phyloP scores from a whole-genome alignment of 2,113 vertebrate species.

The Oreochromis niloticus region DNA sequence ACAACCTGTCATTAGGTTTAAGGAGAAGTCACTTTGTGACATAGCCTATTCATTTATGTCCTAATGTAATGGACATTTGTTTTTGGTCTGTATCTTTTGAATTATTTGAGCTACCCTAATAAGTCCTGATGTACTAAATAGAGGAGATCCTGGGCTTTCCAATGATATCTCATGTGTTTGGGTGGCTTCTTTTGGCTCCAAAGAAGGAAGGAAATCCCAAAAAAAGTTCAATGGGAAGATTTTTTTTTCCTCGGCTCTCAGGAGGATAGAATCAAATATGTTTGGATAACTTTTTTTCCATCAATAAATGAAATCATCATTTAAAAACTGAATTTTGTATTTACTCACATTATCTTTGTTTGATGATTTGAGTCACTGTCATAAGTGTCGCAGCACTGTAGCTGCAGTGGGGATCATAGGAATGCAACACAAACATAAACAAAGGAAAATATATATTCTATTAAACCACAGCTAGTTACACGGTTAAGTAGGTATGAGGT shows the following conservation, averaged over 20 bases:
- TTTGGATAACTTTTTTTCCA: background rate
- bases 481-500: fast-evolving
- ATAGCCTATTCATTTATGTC: background rate
- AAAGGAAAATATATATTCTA: background rate
- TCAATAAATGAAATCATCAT: background rate
- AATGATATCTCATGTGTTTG: background rate
- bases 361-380: background rate
- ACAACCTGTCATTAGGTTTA: background rate
- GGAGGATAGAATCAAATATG: background rate
- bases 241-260: background rate
- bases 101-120: fast-evolving
- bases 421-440: background rate
- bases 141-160: background rate
- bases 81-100: background rate
- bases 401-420: background rate
- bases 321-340: background rate
- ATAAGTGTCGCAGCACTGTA: background rate
- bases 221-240: background rate
- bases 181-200: background rate
- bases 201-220: background rate
- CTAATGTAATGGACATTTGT: background rate
- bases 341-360: background rate
- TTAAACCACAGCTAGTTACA: background rate
- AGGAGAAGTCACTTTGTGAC: background rate
- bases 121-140: background rate